These are phyloP conservation scores for Drosophila pseudotakahashii DNA, from an alignment of 2,888 invertebrate genomes.

Conservation along the genomic window DNA sequence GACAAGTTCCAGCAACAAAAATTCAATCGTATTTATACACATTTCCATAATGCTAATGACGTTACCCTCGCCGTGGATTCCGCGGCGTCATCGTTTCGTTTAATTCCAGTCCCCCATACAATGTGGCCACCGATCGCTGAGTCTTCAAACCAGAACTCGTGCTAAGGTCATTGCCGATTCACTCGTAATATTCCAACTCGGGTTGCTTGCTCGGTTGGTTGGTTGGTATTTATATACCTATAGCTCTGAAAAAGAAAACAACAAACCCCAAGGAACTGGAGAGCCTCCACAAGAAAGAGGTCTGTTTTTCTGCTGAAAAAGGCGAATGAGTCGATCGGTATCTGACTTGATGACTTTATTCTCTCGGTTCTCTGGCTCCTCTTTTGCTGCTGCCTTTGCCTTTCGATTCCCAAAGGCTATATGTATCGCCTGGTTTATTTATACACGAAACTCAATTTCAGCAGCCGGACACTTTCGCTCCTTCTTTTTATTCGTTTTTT, in stretches of 20 bases:
- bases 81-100: slow-evolving; percentile 44
- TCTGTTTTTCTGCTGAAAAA: slow-evolving; percentile 7
- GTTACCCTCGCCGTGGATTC: slow-evolving; percentile 20
- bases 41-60: slow-evolving; percentile 71
- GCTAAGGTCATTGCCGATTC: slow-evolving; percentile 47
- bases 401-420: slow-evolving; percentile 1
- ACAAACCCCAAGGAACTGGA: neutral
- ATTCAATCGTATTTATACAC: slow-evolving; percentile 45
- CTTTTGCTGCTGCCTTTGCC: neutral
- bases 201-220: neutral
- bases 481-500: neutral
- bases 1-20: slow-evolving; percentile 52
- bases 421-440: slow-evolving; percentile 5
- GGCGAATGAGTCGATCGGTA: slow-evolving; percentile 10
- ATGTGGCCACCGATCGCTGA: neutral
- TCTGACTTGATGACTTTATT: slow-evolving; percentile 24
- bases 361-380: neutral
- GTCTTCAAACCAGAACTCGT: slow-evolving; percentile 9
- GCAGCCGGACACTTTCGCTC: slow-evolving; percentile 21
- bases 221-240: neutral
- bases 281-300: neutral
- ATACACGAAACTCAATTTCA: slow-evolving; percentile 11
- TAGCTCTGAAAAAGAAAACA: neutral
- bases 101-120: slow-evolving; percentile 15
- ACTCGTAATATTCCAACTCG: neutral